Percentiles rank a stretch among this genome's conserved stretches.
Evolutionary conservation across 2,113 vertebrate species (phyloP).

Genomic region (Climacteris rufus): DNA sequence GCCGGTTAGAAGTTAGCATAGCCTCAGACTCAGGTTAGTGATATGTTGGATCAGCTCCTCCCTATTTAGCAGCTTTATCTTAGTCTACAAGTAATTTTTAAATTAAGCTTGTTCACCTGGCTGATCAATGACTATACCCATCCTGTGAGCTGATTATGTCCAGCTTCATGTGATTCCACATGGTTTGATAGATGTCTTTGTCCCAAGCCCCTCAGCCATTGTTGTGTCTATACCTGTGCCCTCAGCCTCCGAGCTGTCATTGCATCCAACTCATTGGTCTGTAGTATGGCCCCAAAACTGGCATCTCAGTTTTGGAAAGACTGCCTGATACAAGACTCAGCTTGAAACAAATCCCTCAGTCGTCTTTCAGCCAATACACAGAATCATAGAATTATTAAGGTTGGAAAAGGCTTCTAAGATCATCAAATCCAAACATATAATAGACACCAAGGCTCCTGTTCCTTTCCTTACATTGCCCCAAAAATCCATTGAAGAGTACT

Average conservation of each 20-base stretch:
- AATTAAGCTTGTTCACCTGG: not conserved
- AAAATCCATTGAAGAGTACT: not conserved
- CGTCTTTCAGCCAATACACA: not conserved
- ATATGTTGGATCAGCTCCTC: not conserved
- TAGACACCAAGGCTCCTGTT: not conserved
- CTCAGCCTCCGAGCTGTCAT: too few relatives aligned
- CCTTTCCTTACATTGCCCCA: not conserved
- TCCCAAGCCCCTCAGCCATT: not conserved
- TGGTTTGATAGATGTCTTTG: not conserved
- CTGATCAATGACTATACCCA: not conserved
- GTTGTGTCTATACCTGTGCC: accelerated
- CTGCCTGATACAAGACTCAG: not conserved
- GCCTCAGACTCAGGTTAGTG: not conserved
- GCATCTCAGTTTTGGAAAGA: not conserved
- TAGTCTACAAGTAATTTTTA: not conserved
- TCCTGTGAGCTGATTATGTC: not conserved
- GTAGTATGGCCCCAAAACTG: not conserved
- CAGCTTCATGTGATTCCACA: not conserved
- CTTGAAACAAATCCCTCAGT: not conserved
- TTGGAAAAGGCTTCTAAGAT: not conserved
- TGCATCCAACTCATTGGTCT: accelerated
- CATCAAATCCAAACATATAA: not conserved
- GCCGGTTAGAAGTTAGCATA: not conserved
- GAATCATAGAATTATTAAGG: not conserved
- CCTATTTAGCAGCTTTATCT: not conserved